Percentiles rank a stretch among this genome's conserved stretches.
These are phyloP conservation scores for Micromesistius poutassou DNA, from an alignment of 2,797 vertebrate species.

Conservation along the genomic window DNA sequence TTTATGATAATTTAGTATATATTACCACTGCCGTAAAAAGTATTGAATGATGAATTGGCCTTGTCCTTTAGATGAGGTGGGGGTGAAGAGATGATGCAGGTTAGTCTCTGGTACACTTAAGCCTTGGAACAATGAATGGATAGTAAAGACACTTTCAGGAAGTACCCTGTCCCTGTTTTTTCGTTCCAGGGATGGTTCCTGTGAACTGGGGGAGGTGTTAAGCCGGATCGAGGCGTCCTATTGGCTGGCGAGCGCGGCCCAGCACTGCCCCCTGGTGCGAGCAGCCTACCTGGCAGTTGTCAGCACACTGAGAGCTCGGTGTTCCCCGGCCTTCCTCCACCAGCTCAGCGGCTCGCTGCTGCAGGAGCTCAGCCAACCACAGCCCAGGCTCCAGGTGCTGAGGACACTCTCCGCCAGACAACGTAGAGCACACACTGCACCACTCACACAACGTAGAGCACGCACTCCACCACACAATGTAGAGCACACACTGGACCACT, in stretches of 20 bases:
- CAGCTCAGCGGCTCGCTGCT: constrained; percentile 59
- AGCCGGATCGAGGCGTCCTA: constrained; percentile 55
- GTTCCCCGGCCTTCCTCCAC: constrained; percentile 59
- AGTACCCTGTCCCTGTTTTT: constrained; percentile 20
- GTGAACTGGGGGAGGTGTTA: constrained; percentile 53
- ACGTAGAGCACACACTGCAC: not conserved
- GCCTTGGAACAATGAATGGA: not conserved
- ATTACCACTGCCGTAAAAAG: too few relatives aligned
- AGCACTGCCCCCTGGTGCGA: constrained; percentile 75
- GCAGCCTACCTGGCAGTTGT: constrained; percentile 72
- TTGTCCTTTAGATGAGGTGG: too few relatives aligned
- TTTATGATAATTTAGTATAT: too few relatives aligned
- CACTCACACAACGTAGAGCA: too few relatives aligned
- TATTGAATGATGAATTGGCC: too few relatives aligned
- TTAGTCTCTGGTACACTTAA: too few relatives aligned
- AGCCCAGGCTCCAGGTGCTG: constrained; percentile 42
- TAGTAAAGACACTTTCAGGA: not conserved
- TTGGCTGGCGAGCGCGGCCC: constrained; percentile 71
- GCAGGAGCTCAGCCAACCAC: constrained; percentile 51
- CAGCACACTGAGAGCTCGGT: constrained; percentile 54
- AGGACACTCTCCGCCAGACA: not conserved
- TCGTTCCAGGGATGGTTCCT: constrained; percentile 40
- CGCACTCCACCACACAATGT: too few relatives aligned
- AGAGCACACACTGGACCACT: too few relatives aligned
- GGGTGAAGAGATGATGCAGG: too few relatives aligned